Evolutionary conservation across 2,888 invertebrate genomes (phyloP).

Genomic region (Parnassius glacialis): DNA sequence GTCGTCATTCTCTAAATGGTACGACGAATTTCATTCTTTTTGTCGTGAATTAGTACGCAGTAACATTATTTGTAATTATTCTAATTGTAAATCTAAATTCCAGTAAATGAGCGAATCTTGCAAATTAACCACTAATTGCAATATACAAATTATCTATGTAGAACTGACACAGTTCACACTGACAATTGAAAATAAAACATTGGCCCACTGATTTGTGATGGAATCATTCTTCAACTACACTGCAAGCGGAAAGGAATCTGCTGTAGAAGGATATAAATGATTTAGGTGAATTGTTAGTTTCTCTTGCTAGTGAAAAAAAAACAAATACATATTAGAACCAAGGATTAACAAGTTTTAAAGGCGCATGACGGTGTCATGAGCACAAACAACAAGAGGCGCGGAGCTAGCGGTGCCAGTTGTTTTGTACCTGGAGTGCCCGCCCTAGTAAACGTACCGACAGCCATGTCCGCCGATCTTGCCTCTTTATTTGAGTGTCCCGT

Average conservation of each 20-base stretch:
- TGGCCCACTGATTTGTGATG: constrained; percentile 66
- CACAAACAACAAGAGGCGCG: constrained; percentile 79
- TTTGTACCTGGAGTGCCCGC: constrained; percentile 75
- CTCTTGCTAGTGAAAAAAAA: constrained; percentile 35
- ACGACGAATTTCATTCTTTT: constrained; percentile 51
- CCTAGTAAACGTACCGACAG: constrained; percentile 81
- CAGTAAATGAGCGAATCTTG: constrained; percentile 5
- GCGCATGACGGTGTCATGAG: constrained; percentile 79
- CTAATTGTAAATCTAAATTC: constrained; percentile 11
- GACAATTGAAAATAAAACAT: constrained; percentile 48
- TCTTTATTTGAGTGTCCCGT: constrained; percentile 97
- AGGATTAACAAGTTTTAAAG: constrained; percentile 28
- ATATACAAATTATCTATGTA: constrained; percentile 2
- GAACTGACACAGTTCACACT: constrained; percentile 21
- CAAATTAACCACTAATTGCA: constrained; percentile 3
- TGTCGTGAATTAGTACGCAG: constrained; percentile 54
- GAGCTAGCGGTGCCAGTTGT: constrained; percentile 80
- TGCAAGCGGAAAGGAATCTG: constrained; percentile 65
- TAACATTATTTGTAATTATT: constrained; percentile 38
- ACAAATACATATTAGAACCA: constrained; percentile 12
- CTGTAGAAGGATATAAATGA: constrained; percentile 75
- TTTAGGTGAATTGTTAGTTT: constrained; percentile 32
- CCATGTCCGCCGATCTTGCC: constrained; percentile 92
- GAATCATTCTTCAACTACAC: constrained; percentile 61
- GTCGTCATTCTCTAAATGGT: constrained; percentile 48